phyloP scores from a whole-genome alignment of 1,140 invertebrate genomes.

The Gerris buenoi region DNA sequence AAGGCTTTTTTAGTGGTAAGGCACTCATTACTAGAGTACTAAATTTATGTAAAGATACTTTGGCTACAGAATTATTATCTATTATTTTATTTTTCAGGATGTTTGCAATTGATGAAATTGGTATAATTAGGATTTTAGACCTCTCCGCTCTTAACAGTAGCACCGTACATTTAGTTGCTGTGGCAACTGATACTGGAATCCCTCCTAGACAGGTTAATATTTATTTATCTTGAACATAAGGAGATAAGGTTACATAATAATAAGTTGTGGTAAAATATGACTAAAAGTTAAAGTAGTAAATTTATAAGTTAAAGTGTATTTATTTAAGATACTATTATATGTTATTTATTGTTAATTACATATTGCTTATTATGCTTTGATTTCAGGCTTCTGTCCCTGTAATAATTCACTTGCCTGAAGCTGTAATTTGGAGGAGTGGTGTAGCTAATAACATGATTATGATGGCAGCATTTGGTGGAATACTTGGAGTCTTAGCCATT shows the following conservation, averaged over 20 bases:
- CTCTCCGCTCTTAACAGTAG: constrained; percentile 30
- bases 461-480: constrained; percentile 50
- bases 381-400: constrained; percentile 53
- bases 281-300: no score
- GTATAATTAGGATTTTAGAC: constrained; percentile 33
- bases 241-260: no score
- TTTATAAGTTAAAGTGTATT: no score
- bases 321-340: no score
- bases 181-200: constrained; percentile 61
- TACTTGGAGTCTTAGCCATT: constrained; percentile 51
- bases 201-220: constrained; percentile 45
- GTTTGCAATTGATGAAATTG: constrained; percentile 37
- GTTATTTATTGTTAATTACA: no score
- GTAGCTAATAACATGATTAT: constrained; percentile 40
- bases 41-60: no score
- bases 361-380: neutral
- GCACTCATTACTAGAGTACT: no score
- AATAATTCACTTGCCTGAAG: constrained; percentile 48
- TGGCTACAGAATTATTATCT: no score
- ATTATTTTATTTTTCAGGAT: constrained; percentile 27
- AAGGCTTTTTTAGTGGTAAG: no score
- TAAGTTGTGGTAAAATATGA: no score
- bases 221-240: no score
- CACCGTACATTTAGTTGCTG: constrained; percentile 53
- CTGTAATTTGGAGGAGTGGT: constrained; percentile 34